Evolutionary conservation across 2,888 invertebrate species (phyloP), one percentile per base, ranked within the genome.

Genomic region (Eristalinus aeneus): DNA sequence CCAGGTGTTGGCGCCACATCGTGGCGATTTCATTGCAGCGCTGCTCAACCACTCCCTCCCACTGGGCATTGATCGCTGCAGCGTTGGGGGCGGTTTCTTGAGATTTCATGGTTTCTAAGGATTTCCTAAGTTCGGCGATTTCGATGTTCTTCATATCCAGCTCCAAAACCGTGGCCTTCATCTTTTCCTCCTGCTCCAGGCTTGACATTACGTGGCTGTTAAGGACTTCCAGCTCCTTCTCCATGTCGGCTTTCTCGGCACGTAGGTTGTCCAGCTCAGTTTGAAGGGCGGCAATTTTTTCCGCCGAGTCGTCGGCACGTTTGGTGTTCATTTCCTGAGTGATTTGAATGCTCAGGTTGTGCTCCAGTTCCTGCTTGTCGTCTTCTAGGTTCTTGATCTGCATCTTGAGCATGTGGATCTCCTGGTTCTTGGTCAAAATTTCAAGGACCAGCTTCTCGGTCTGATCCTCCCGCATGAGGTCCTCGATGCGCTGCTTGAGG

Each of bases 1-100:
- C 93, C 77, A 96, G 90, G 91, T 96, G 95, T 88, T 94, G 93
- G 89, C 95, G 95, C 96, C 95, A 95, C 89, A 95, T 93, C 91
- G 95, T 94, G 10, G 95, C 95, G 78, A 96, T 94, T 92, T 95
- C 95, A 89, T 93, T 93, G 71, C 95, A 95, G 88, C 95, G 93
- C 90, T 95, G 95, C 89, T 95, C 95, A 32, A 95, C 94, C 77
- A 94, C 93, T 80, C 93, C 92, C 54, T 94, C 91, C 93, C 93
- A 93, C 69, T 93, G 91, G 36, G 90, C 90, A 54, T 91, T 90
- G 9, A 93, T 77, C 3, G 91, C 88, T 9, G 89, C 85, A 2
- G 89, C 58, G 65, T 90, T 88, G 9, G 81, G 53, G n/a, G 69
- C 5, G 1, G 68, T 60, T 1, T 63, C 11, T 9, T 68, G 65